These are phyloP conservation scores for Globodera ellingtonae DNA, from an alignment of 1,140 invertebrate genomes.

Conservation along the genomic window DNA sequence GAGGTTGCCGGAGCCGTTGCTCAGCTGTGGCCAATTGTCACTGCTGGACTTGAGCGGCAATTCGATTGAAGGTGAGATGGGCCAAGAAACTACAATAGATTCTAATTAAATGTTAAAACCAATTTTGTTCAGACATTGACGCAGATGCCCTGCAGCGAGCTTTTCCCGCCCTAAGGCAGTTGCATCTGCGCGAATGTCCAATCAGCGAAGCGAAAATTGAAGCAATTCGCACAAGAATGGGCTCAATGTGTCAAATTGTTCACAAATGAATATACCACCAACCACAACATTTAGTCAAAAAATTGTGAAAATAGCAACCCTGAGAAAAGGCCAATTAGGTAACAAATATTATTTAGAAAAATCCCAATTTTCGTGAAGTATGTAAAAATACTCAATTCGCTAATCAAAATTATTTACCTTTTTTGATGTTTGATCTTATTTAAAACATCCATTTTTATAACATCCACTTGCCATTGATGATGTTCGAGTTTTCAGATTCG, in stretches of 20 bases:
- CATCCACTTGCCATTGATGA: too few relatives aligned
- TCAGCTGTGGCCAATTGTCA: slow-evolving; percentile 36
- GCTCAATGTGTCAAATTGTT: slow-evolving; percentile 20
- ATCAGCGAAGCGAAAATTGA: slow-evolving; percentile 15
- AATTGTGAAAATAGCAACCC: background rate
- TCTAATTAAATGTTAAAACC: background rate
- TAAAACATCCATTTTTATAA: too few relatives aligned
- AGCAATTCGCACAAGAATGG: background rate
- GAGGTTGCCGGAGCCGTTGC: slow-evolving; percentile 41
- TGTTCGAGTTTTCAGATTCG: too few relatives aligned
- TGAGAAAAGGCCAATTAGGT: too few relatives aligned
- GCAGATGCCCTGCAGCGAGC: slow-evolving; percentile 26
- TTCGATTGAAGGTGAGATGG: slow-evolving; percentile 44
- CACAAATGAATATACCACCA: background rate
- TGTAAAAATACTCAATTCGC: too few relatives aligned
- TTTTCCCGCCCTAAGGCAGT: slow-evolving; percentile 43
- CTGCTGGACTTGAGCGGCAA: slow-evolving; percentile 53
- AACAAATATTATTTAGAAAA: too few relatives aligned
- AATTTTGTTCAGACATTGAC: slow-evolving; percentile 48
- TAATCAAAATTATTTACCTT: too few relatives aligned
- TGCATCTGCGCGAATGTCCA: slow-evolving; percentile 44
- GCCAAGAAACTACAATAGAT: slow-evolving; percentile 25
- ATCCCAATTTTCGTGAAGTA: too few relatives aligned
- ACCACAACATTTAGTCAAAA: background rate
- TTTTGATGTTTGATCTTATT: too few relatives aligned